Percentiles rank a stretch among this genome's conserved stretches.
Conservation (phyloP, 2,797 vertebrate species). For the Orientallactaga sibirica region DNA sequence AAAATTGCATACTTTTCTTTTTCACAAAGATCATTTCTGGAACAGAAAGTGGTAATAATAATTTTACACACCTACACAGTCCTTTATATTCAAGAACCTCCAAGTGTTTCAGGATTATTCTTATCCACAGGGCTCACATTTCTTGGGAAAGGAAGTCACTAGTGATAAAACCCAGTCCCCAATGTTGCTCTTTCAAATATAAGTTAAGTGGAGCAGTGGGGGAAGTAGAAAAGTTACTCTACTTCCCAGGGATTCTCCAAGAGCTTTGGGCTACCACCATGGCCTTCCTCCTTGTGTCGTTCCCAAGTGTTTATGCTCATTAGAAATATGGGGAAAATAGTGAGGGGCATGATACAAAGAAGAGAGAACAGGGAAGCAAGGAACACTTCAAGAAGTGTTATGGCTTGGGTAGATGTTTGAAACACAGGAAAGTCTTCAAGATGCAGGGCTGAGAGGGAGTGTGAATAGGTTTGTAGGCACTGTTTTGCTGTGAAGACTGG, state of each 20-base stretch:
- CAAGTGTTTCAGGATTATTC: slow-evolving; percentile 62
- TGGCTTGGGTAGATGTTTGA: slow-evolving; percentile 32
- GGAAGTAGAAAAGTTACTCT: background rate
- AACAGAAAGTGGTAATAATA: slow-evolving; percentile 67
- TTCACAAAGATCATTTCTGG: slow-evolving; percentile 40
- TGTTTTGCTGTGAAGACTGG: background rate
- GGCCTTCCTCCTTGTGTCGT: background rate
- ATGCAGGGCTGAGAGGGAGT: background rate
- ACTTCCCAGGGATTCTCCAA: background rate
- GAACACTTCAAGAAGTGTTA: slow-evolving; percentile 26
- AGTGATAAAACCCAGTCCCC: slow-evolving; percentile 12
- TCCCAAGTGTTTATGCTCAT: background rate
- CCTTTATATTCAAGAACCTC: slow-evolving; percentile 73
- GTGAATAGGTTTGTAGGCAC: background rate
- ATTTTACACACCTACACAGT: slow-evolving; percentile 63
- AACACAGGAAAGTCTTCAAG: slow-evolving; percentile 19
- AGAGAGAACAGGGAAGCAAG: background rate
- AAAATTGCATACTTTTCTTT: slow-evolving; percentile 42
- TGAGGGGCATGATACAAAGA: background rate
- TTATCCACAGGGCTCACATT: slow-evolving; percentile 67
- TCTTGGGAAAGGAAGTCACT: slow-evolving; percentile 69
- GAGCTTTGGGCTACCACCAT: background rate
- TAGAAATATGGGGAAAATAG: background rate
- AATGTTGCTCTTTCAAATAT: slow-evolving; percentile 51
- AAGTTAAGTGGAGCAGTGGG: slow-evolving; percentile 11